phyloP scores from a whole-genome alignment of 2,888 invertebrate genomes.

The Lasioglossum leucozonium region DNA sequence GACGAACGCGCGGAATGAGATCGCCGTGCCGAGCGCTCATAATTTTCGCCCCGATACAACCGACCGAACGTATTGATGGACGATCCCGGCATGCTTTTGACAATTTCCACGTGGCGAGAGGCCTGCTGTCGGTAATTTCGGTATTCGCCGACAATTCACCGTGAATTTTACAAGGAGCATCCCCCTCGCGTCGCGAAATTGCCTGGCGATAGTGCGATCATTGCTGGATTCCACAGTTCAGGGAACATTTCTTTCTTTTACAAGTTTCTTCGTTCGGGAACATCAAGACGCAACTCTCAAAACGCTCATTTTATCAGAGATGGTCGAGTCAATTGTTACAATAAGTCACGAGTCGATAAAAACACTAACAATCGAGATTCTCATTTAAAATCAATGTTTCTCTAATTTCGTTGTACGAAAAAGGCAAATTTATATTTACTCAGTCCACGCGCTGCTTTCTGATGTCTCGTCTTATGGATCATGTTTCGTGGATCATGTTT shows the following conservation, averaged over 20 bases:
- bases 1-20: constrained; percentile 26
- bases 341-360: neutral
- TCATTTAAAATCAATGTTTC: neutral
- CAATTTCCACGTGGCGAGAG: constrained; percentile 9
- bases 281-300: neutral
- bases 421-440: too few relatives aligned
- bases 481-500: neutral
- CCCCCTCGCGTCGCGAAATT: neutral
- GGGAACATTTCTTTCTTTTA: neutral
- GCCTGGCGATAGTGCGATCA: neutral
- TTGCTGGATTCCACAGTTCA: neutral
- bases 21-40: constrained; percentile 6
- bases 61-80: constrained; percentile 21
- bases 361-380: too few relatives aligned
- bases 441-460: neutral
- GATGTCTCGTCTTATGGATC: neutral
- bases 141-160: neutral
- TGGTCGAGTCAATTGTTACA: neutral
- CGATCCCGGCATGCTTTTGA: constrained; percentile 17
- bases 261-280: neutral
- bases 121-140: neutral
- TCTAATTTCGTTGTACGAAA: too few relatives aligned
- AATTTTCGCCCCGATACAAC: constrained; percentile 13
- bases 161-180: neutral
- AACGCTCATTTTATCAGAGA: neutral